phyloP scores from a whole-genome alignment of 2,888 invertebrate genomes.

The Drosophila koepferae region DNA sequence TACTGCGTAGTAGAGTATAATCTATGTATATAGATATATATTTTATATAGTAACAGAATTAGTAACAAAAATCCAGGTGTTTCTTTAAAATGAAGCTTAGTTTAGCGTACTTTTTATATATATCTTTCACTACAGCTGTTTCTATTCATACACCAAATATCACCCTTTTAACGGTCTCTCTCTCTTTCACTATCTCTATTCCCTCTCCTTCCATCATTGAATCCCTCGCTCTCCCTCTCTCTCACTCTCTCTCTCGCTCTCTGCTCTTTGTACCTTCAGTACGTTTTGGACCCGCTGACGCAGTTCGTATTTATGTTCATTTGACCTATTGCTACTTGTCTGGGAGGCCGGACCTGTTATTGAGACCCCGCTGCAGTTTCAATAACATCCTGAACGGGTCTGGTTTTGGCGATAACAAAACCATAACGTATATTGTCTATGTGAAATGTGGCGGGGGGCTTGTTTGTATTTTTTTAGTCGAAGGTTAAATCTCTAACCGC shows the following conservation, averaged over 20 bases:
- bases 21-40: too few relatives aligned
- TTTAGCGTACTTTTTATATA: not conserved
- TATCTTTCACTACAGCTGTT: slow-evolving; percentile 1
- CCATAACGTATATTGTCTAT: slow-evolving; percentile 21
- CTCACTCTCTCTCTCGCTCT: not conserved
- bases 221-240: not conserved
- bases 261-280: not conserved
- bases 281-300: not conserved
- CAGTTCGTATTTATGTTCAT: slow-evolving; percentile 23
- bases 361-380: not conserved
- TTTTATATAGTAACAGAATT: too few relatives aligned
- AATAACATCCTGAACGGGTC: slow-evolving; percentile 46
- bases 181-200: not conserved
- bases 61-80: too few relatives aligned
- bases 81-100: not conserved
- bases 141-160: not conserved
- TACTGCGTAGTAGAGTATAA: too few relatives aligned
- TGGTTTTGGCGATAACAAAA: slow-evolving; percentile 40
- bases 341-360: slow-evolving; percentile 55
- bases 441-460: slow-evolving; percentile 38
- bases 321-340: slow-evolving; percentile 53
- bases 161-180: not conserved
- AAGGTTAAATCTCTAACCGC: slow-evolving; percentile 44
- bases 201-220: not conserved
- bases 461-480: slow-evolving; percentile 29